These are phyloP conservation scores for Peromyscus attwateri DNA, from an alignment of 2,797 vertebrate species.

Conservation along the genomic window DNA sequence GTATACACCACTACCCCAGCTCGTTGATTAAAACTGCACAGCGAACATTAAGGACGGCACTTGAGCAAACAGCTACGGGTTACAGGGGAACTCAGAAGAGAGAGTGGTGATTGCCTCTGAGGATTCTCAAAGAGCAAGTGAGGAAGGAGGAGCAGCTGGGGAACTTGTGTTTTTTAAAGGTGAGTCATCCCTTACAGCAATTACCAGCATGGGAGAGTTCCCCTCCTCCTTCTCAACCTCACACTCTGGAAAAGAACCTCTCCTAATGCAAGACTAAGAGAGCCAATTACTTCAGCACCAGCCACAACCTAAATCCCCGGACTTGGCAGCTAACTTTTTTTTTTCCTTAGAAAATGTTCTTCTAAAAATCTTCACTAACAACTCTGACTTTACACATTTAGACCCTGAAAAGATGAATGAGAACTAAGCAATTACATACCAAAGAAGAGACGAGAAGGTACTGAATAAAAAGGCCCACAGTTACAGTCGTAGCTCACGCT, in stretches of 20 bases:
- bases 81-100: slow-evolving; percentile 41
- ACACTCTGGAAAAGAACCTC: slow-evolving; percentile 55
- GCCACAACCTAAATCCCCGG: slow-evolving; percentile 59
- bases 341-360: slow-evolving; percentile 67
- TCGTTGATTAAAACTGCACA: slow-evolving; percentile 72
- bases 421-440: slow-evolving; percentile 72
- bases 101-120: slow-evolving; percentile 30
- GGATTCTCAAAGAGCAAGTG: background rate
- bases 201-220: slow-evolving; percentile 75
- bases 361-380: slow-evolving; percentile 75
- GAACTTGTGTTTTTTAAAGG: slow-evolving; percentile 51
- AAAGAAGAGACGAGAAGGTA: slow-evolving; percentile 20
- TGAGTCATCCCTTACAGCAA: slow-evolving; percentile 72
- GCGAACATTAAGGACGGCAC: slow-evolving; percentile 59
- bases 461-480: background rate
- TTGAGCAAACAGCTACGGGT: slow-evolving; percentile 68
- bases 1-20: slow-evolving; percentile 18
- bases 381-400: slow-evolving; percentile 66
- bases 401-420: slow-evolving; percentile 69
- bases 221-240: slow-evolving; percentile 54
- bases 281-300: slow-evolving; percentile 77
- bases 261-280: slow-evolving; percentile 68
- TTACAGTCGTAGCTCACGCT: background rate
- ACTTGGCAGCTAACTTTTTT: slow-evolving; percentile 61
- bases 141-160: background rate